phyloP scores from a whole-genome alignment of 2,113 vertebrate genomes.

The Hylia prasina region DNA sequence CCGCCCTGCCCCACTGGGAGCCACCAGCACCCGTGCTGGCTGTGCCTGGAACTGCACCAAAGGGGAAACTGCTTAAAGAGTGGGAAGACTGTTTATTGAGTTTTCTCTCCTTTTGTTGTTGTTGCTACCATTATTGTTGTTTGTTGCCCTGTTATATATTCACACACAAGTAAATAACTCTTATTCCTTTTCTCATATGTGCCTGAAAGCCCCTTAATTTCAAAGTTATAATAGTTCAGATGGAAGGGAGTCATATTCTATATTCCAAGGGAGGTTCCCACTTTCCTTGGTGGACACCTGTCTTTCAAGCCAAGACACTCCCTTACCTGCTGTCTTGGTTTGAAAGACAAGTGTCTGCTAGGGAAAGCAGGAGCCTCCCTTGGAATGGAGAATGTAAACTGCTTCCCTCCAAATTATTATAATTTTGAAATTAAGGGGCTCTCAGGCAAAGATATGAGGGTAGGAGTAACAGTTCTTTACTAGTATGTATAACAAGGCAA shows the following conservation, averaged over 20 bases:
- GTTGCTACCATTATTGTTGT: background rate
- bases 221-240: background rate
- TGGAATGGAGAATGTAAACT: background rate
- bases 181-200: too few relatives aligned
- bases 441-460: background rate
- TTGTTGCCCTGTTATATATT: background rate
- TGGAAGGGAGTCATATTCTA: background rate
- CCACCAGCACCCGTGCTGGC: too few relatives aligned
- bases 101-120: too few relatives aligned
- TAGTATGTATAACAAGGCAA: background rate
- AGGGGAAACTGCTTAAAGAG: too few relatives aligned
- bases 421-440: background rate
- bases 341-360: background rate
- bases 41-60: too few relatives aligned
- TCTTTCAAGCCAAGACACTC: background rate
- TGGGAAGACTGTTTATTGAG: too few relatives aligned
- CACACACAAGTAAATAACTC: background rate
- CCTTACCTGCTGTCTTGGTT: background rate
- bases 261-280: background rate
- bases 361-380: background rate
- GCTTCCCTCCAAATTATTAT: background rate
- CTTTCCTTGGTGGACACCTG: too few relatives aligned
- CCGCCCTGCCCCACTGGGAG: too few relatives aligned
- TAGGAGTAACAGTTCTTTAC: background rate
- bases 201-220: too few relatives aligned